These are phyloP conservation scores for Helobdella robusta DNA, from an alignment of 2,888 invertebrate species.

Conservation along the genomic window DNA sequence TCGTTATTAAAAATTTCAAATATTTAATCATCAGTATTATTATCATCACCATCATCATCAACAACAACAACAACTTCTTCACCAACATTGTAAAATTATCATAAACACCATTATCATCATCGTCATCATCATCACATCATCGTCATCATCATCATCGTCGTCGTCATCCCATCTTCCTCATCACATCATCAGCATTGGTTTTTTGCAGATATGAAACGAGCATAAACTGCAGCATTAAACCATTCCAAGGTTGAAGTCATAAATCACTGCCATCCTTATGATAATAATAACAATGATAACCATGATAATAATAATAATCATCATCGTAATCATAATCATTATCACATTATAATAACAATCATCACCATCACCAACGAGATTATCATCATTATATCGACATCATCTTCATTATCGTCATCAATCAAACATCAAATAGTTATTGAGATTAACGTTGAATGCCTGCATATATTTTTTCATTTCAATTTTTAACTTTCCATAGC, in stretches of 20 bases:
- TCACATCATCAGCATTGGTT: conserved; percentile 8
- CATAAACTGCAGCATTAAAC: no score
- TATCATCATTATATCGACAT: conserved; percentile 17
- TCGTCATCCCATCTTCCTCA: background rate
- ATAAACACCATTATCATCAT: background rate
- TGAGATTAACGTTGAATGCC: no score
- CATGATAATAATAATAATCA: conserved; percentile 24
- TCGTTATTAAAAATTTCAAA: no score
- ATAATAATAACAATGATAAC: conserved; percentile 4
- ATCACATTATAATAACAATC: conserved; percentile 6
- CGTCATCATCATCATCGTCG: background rate
- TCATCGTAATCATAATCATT: conserved; percentile 23
- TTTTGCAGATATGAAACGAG: background rate
- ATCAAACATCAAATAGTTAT: no score
- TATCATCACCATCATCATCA: conserved; percentile 1
- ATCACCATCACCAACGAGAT: background rate
- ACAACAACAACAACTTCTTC: background rate
- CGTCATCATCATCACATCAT: background rate
- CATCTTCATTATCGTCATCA: conserved; percentile 25
- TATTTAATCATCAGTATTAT: no score
- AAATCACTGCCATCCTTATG: background rate
- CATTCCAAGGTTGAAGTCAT: no score
- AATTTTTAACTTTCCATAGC: no score
- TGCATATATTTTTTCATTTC: no score
- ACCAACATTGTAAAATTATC: background rate